These are phyloP conservation scores for Tragelaphus buxtoni DNA, from an alignment of 2,113 vertebrate genomes.

Conservation along the genomic window DNA sequence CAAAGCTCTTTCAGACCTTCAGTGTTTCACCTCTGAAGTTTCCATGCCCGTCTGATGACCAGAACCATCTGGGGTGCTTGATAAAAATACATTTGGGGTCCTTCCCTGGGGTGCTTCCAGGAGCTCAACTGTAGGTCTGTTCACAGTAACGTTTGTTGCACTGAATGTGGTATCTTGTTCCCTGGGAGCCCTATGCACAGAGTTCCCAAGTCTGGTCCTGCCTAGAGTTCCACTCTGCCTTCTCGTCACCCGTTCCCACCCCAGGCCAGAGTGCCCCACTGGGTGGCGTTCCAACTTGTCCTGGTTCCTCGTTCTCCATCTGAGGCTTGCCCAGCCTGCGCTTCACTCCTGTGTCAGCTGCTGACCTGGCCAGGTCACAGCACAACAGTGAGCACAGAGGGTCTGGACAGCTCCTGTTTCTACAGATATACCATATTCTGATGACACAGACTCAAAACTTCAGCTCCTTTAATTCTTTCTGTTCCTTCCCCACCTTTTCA, in stretches of 20 bases:
- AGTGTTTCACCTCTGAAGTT: background rate
- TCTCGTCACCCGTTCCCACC: background rate
- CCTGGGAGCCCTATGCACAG: background rate
- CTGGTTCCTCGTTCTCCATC: background rate
- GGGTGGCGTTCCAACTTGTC: background rate
- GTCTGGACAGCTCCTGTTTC: background rate
- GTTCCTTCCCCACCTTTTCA: background rate
- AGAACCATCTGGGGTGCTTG: background rate
- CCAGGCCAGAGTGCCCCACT: background rate
- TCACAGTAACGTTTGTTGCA: background rate
- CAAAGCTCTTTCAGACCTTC: background rate
- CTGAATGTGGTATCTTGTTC: background rate
- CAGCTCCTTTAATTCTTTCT: background rate
- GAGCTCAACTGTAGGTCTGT: background rate
- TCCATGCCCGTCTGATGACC: background rate
- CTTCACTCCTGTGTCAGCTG: background rate
- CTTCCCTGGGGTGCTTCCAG: background rate
- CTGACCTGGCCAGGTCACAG: background rate
- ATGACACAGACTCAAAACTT: background rate
- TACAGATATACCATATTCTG: background rate
- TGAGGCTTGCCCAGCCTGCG: background rate
- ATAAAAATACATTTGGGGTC: background rate
- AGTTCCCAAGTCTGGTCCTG: background rate
- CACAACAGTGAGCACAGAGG: background rate
- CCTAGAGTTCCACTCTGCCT: background rate